These are phyloP conservation scores for Hypothenemus hampei DNA, from an alignment of 1,140 invertebrate species.

Conservation along the genomic window DNA sequence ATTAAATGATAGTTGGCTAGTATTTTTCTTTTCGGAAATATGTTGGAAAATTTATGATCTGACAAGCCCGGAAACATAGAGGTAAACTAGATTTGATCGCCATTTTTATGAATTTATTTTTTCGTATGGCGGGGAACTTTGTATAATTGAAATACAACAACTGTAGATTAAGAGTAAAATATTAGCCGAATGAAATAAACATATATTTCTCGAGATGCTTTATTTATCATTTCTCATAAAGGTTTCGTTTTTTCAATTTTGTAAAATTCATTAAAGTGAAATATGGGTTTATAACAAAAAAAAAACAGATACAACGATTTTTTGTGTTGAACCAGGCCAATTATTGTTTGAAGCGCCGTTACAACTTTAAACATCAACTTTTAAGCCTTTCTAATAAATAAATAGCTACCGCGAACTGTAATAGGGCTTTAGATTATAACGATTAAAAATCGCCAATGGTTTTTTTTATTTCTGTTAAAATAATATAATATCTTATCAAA, in stretches of 20 bases:
- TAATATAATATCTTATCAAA: too few species aligned
- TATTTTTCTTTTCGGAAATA: slow-evolving; percentile 9
- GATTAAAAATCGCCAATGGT: slow-evolving; percentile 4
- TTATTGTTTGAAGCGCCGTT: too few species aligned
- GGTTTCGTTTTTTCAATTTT: not conserved
- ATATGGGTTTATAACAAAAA: too few species aligned
- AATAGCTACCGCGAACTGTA: too few species aligned
- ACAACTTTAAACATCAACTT: too few species aligned
- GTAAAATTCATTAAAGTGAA: too few species aligned
- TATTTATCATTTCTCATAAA: not conserved
- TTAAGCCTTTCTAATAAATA: not conserved
- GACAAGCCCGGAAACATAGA: slow-evolving; percentile 7
- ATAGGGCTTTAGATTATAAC: not conserved
- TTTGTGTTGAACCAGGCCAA: too few species aligned
- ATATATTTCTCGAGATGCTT: not conserved
- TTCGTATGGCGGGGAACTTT: not conserved
- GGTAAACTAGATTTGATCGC: slow-evolving; percentile 13
- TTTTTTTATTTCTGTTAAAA: too few species aligned
- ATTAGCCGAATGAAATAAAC: slow-evolving; percentile 15
- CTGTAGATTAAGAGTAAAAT: slow-evolving; percentile 1
- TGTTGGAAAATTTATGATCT: slow-evolving; percentile 4
- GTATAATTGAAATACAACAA: slow-evolving; percentile 13
- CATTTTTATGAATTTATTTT: slow-evolving; percentile 20
- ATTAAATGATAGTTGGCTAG: slow-evolving; percentile 4
- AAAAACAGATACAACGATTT: too few species aligned